These are phyloP conservation scores for Merodon equestris DNA, from an alignment of 2,888 invertebrate species.

Conservation along the genomic window DNA sequence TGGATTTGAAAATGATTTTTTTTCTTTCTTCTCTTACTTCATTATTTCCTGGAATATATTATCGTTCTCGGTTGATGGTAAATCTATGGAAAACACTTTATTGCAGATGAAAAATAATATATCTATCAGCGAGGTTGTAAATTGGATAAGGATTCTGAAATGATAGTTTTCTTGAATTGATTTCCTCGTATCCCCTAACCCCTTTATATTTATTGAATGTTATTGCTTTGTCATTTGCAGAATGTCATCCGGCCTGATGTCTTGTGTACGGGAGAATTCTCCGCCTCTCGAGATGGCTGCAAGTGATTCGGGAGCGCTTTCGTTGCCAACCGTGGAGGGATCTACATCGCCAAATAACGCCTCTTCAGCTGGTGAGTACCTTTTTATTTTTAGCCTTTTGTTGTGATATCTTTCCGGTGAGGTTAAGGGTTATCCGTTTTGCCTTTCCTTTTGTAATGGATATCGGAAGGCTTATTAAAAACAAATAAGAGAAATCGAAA, in stretches of 20 bases:
- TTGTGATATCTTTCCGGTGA: background rate
- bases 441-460: background rate
- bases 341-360: constrained; percentile 57
- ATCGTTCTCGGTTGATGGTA: too few species aligned
- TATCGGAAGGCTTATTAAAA: constrained; percentile 17
- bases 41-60: background rate
- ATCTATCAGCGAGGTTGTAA: background rate
- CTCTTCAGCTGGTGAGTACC: constrained; percentile 59
- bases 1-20: background rate
- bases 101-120: background rate
- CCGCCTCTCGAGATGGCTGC: constrained; percentile 77
- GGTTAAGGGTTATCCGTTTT: too few species aligned
- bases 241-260: constrained; percentile 79
- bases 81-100: too few species aligned
- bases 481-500: constrained; percentile 12
- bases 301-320: constrained; percentile 74
- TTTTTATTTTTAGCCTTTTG: constrained; percentile 10
- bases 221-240: constrained; percentile 70
- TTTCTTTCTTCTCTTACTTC: constrained; percentile 1
- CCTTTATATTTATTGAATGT: constrained; percentile 2
- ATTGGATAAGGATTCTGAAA: background rate
- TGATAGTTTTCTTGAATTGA: background rate
- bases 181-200: background rate
- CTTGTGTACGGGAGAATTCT: constrained; percentile 79
- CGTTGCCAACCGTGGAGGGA: constrained; percentile 71